These are phyloP conservation scores for Neria commutata DNA, from an alignment of 2,888 invertebrate species.

Conservation along the genomic window DNA sequence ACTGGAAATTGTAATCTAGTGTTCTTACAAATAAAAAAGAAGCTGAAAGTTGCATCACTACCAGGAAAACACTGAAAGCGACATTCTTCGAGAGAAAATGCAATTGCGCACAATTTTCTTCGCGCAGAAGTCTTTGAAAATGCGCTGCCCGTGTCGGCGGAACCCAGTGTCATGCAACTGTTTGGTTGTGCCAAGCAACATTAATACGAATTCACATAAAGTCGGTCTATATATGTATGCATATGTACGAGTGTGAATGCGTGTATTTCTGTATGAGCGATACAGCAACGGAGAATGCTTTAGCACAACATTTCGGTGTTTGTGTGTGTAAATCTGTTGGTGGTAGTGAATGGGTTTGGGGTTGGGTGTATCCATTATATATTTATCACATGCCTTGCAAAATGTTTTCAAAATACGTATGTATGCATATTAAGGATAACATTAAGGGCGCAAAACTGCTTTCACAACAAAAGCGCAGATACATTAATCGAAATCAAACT, in stretches of 20 bases:
- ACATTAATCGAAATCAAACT: too few relatives aligned
- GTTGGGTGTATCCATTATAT: too few relatives aligned
- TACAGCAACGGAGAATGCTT: background rate
- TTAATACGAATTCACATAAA: background rate
- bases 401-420: background rate
- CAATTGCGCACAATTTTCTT: background rate
- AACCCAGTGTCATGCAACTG: conserved; percentile 1
- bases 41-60: too few relatives aligned
- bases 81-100: background rate
- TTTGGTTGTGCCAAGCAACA: conserved; percentile 5
- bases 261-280: background rate
- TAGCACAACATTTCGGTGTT: too few relatives aligned
- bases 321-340: too few relatives aligned
- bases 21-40: too few relatives aligned
- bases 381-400: background rate
- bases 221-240: background rate
- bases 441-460: too few relatives aligned
- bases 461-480: too few relatives aligned
- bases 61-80: too few relatives aligned
- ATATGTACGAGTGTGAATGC: background rate
- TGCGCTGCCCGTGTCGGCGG: background rate
- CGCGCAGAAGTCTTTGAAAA: background rate
- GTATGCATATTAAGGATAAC: background rate
- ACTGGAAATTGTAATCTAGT: too few relatives aligned
- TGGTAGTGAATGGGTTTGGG: too few relatives aligned